These are phyloP conservation scores for Numenius arquata DNA, from an alignment of 2,113 vertebrate species.

Conservation along the genomic window DNA sequence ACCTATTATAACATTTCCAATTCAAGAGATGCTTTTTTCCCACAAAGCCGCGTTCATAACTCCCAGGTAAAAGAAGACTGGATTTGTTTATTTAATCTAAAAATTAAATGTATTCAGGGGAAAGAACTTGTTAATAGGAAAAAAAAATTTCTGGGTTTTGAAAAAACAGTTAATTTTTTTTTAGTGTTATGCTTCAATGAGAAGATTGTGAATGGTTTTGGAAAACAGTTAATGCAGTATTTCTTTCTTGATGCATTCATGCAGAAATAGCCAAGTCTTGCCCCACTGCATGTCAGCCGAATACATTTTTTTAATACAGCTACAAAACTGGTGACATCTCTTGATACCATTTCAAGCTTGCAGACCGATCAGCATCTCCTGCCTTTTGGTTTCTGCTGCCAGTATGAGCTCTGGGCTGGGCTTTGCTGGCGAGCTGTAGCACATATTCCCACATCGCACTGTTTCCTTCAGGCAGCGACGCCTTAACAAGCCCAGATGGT, in stretches of 20 bases:
- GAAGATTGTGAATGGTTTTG: neutral
- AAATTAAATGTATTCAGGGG: neutral
- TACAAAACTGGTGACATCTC: neutral
- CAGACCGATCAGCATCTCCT: neutral
- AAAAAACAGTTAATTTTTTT: neutral
- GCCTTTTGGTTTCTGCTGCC: neutral
- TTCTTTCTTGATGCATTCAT: neutral
- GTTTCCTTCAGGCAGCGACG: neutral
- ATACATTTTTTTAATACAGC: neutral
- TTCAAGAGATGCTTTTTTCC: neutral
- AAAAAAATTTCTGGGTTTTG: neutral
- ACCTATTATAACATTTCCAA: neutral
- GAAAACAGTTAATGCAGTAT: neutral
- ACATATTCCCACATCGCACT: accelerated
- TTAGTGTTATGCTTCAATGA: neutral
- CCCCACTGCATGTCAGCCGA: neutral
- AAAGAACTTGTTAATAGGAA: neutral
- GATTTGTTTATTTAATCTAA: neutral
- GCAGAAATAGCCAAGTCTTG: neutral
- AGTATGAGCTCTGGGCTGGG: neutral
- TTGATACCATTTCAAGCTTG: neutral
- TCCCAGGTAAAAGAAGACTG: neutral
- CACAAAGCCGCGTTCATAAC: neutral
- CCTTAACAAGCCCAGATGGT: neutral
- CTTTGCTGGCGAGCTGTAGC: neutral